phyloP scores from a whole-genome alignment of 2,888 invertebrate genomes.

The Galeruca laticollis region DNA sequence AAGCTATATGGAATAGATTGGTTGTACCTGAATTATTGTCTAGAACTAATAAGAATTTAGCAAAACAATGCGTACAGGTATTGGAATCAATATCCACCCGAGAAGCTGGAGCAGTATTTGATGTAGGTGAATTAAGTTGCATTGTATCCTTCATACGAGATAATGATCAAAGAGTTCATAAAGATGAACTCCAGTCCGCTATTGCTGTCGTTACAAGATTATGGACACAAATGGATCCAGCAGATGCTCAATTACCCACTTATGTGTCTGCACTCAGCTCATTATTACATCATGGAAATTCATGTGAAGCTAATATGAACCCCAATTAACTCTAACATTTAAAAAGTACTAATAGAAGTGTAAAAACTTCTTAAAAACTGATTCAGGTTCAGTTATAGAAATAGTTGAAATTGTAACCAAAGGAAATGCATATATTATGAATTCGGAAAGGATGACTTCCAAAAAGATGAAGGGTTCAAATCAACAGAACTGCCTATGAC shows the following conservation, averaged over 20 bases:
- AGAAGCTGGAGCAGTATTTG: slow-evolving; percentile 98
- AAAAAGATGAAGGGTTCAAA: too few relatives aligned
- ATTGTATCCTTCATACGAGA: slow-evolving; percentile 96
- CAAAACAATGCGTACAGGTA: slow-evolving; percentile 97
- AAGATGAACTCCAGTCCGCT: slow-evolving; percentile 97
- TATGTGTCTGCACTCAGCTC: slow-evolving; percentile 94
- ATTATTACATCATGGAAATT: slow-evolving; percentile 90
- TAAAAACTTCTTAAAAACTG: too few relatives aligned
- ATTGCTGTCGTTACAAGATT: slow-evolving; percentile 98
- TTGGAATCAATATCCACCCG: slow-evolving; percentile 96
- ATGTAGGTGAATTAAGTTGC: slow-evolving; percentile 95
- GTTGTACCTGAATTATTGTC: slow-evolving; percentile 94
- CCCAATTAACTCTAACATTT: too few relatives aligned
- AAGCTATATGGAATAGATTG: slow-evolving; percentile 96
- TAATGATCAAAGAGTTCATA: slow-evolving; percentile 89
- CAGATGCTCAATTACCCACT: slow-evolving; percentile 87
- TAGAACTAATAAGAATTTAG: slow-evolving; percentile 95
- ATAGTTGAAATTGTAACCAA: too few relatives aligned
- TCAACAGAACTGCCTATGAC: too few relatives aligned
- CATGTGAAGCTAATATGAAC: slow-evolving; percentile 91
- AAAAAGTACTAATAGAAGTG: too few relatives aligned
- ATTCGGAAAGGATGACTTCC: too few relatives aligned
- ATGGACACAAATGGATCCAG: slow-evolving; percentile 98
- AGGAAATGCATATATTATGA: too few relatives aligned
- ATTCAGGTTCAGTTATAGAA: too few relatives aligned